Base-by-base conservation (phyloP, 92 coral and sea anemone genomes). In the Anthopleura xanthogrammica region DNA sequence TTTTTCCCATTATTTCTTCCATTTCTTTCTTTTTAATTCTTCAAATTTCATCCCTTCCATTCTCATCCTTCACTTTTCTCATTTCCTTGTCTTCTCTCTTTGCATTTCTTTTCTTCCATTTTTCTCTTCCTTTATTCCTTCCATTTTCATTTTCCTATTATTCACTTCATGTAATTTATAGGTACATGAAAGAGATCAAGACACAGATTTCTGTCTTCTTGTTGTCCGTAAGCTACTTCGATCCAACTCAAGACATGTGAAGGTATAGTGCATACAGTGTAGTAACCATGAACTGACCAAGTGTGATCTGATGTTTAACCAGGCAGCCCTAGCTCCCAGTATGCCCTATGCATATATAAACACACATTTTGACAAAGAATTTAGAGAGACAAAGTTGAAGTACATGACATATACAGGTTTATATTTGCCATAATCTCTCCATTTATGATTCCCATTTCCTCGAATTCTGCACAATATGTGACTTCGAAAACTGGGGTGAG, bases 181-280 rank as follows among this genome's bases (percentile, higher is more conserved):
- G 99, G 95, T 96, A 16, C 99, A 96, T 82, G 99, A 96, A 83
- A 92, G 99, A 80, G 99, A 96, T 76, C 95, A 94, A 83, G 95
- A 94, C 41, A 92, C 98, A 16, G 99, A 96, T 77, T 96, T 96
- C 84, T 89, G 96, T 41, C 88, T 96, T 39, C 92, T 96, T 57
- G 97, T 96, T 52, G 98, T 96, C 48, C 86, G 97, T 60, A 96
- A 96, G 82, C 83, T 96, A 71, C 86, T 96, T 68, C 84, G 99
- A 60, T 83, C 98, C 76, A 96, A 94, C 87, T 96, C 99, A 39
- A 94, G 93, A 81, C 98, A 94, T 95, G 98, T 95, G 7, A 95
- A 95, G 96, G 98, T 94, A 87, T 24, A 29, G 17, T 56, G 11
- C 29, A 4, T 6, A 54, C 3, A 54, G 58, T 13, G 57, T 29